Base-by-base conservation (phyloP, 2,888 invertebrate genomes). In the Cylindroiulus punctatus region DNA sequence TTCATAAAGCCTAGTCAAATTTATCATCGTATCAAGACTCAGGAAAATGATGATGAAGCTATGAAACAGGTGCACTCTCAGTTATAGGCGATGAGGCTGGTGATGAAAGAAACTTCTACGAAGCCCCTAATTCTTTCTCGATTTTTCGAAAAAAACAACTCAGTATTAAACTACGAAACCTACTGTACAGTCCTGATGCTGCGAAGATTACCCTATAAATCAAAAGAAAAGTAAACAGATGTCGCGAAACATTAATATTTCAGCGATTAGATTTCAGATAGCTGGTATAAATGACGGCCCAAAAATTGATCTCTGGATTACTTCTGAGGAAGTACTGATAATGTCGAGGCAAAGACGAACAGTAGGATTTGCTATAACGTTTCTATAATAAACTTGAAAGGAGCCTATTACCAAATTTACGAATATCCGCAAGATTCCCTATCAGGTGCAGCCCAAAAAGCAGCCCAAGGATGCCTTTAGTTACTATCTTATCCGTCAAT, bases 11-110 rank as follows among this genome's bases (percentile, higher is more conserved):
- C 57, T 57, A 57, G 57, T 57, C 57, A 57, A 57, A 57, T 57
- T 57, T 57, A 57, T 57, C 57, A 57, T 57, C 57, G n/a, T 57
- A 57, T 57, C 57, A 57, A 57, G n/a, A 57, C 57, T 57, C 57
- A 57, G 57, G 57, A 57, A 57, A 57, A 57, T 57, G 57, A 57
- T 57, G 57, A 57, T 57, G 57, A 57, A 57, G 57, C 57, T 57
- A 57, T 57, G 57, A 57, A 57, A 57, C 57, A 57, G 57, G 57
- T 57, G 57, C 57, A 57, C 57, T 57, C 57, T 57, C 57, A 57
- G 57, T 57, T 57, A 57, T n/a, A 57, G 19, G n/a, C n/a, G 57
- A 57, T 57, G 57, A 57, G 57, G n/a, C 57, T 57, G 57, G n/a
- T n/a, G 57, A 57, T 57, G 57, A 57, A 57, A 57, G 57, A 57